Evolutionary conservation across 2,113 vertebrate genomes (phyloP).

Genomic region (Nycticryphes semicollaris): DNA sequence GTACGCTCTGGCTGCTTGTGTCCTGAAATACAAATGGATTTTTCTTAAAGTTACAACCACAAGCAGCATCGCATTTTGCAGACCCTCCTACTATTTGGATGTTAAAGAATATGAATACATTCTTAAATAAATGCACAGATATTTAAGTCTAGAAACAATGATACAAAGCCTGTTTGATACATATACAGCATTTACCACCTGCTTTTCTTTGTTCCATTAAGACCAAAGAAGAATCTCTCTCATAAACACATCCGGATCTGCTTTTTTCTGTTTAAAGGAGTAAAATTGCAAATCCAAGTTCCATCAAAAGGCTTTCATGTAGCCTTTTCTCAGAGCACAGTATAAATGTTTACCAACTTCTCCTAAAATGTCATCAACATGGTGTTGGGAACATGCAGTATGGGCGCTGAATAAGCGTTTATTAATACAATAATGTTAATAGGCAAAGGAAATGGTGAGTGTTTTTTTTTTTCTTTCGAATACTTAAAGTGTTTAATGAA

Average conservation of each 20-base stretch:
- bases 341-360: conserved; percentile 3
- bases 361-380: conserved; percentile 32
- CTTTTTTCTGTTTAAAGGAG: background rate
- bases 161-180: background rate
- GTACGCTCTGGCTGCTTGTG: background rate
- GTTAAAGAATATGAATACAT: background rate
- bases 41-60: background rate
- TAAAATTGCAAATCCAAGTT: conserved; percentile 1
- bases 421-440: background rate
- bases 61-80: background rate
- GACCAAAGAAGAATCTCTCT: background rate
- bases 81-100: background rate
- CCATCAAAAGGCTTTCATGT: background rate
- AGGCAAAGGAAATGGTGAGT: background rate
- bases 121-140: background rate
- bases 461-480: background rate
- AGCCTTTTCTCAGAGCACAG: conserved; percentile 41
- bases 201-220: background rate
- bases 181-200: background rate
- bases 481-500: background rate
- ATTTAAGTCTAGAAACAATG: background rate
- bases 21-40: background rate
- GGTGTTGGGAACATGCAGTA: background rate
- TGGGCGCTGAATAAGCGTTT: background rate
- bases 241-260: background rate